Percentiles rank a stretch among this genome's conserved stretches.
Conservation (phyloP, 1,140 invertebrate genomes). For the Ctenoplectra terminalis region DNA sequence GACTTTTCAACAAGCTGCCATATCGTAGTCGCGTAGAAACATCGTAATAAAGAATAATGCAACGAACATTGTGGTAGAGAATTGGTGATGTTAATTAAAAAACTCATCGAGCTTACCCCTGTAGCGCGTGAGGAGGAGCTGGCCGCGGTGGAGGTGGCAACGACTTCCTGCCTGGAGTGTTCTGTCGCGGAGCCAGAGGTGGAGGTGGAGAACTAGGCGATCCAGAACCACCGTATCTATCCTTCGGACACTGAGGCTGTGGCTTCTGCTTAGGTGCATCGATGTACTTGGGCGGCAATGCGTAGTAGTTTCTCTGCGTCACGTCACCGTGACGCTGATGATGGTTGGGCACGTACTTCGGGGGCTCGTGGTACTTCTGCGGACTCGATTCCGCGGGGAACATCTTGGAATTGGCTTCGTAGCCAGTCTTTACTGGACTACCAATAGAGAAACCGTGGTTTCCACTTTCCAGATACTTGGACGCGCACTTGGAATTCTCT, state of each 20-base stretch:
- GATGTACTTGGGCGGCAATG: conserved; percentile 73
- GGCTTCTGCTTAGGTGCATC: conserved; percentile 70
- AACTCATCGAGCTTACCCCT: conserved; percentile 68
- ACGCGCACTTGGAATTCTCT: conserved; percentile 48
- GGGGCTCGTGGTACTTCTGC: conserved; percentile 75
- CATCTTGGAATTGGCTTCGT: conserved; percentile 73
- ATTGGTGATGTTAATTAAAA: neutral
- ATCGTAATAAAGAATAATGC: conserved; percentile 7
- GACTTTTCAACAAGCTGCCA: no score
- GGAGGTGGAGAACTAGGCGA: conserved; percentile 75
- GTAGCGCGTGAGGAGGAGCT: conserved; percentile 75
- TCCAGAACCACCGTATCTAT: conserved; percentile 59
- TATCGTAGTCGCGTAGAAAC: neutral
- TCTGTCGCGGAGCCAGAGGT: conserved; percentile 78
- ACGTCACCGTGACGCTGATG: conserved; percentile 61
- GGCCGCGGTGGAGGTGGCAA: conserved; percentile 80
- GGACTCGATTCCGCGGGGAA: conserved; percentile 66
- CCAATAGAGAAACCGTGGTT: conserved; percentile 62
- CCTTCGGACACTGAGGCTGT: conserved; percentile 66
- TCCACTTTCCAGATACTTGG: conserved; percentile 62
- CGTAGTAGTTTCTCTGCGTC: conserved; percentile 67
- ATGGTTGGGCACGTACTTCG: conserved; percentile 71
- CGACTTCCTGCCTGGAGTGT: conserved; percentile 75
- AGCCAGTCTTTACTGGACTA: conserved; percentile 70
- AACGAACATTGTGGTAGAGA: neutral